Evolutionary conservation across 2,888 invertebrate genomes (phyloP), one percentile per base, ranked within the genome.

Genomic region (Caenorhabditis becei): DNA sequence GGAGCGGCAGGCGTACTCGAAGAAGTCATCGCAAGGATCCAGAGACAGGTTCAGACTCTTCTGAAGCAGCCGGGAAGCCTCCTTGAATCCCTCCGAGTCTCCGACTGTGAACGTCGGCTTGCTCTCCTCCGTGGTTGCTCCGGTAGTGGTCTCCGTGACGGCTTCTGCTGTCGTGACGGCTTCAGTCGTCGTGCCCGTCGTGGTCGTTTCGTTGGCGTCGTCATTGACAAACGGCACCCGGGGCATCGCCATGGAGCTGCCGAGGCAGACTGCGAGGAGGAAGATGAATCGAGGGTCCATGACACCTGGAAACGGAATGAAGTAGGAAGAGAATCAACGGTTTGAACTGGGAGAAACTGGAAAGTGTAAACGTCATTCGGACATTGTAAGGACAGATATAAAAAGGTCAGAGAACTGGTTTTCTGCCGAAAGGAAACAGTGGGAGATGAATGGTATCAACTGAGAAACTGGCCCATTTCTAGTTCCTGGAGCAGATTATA

Each of bases 1-100:
- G 16, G 72, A 69, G 2, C 89, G 87, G 47, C 89, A 89, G 0
- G 88, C 78, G 62, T 86, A 89, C 53, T 87, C 86, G 67, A 83
- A 88, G 69, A 88, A 88, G 72, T 88, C 86, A 7, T 82, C 82
- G 41, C 85, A 85, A 1, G 85, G 85, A 49, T 85, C 82, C 7
- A 79, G 80, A 10, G 74, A 35, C 37, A 80, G 24, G 32, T 80
- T 80, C 11, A 80, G 26, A 65, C 65, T 66, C 32, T 77, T 71
- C 51, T 77, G 65, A 1, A 80, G 69, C 3, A 77, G 53, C 16
- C 66, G 54, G 1, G 77, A 77, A 2, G 80, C 77, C 26, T 77
- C 71, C 28, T 56, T 54, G 37, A 54, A 80, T 24, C 80, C 80
- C 16, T 80, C 74, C 18, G 70, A 51, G 23, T 69, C 51, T 7